Evolutionary conservation across 2,888 invertebrate genomes (phyloP).

Genomic region (Trichacis sp.): DNA sequence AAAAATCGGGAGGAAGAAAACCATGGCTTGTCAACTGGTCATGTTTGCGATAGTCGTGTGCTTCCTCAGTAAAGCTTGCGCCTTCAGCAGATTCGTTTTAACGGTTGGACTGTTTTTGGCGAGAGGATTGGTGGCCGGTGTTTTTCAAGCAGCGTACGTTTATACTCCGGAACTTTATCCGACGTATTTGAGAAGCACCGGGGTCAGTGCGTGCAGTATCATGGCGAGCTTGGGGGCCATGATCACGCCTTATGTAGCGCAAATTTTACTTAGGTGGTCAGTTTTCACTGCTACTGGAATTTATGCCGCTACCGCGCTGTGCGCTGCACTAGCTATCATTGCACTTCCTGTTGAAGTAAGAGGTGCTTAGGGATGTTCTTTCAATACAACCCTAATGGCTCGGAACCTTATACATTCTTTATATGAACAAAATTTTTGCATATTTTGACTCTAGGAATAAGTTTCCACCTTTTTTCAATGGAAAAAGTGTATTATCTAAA

Average conservation of each 20-base stretch:
- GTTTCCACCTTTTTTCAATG: too few relatives aligned
- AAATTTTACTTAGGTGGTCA: constrained; percentile 84
- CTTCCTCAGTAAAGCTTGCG: constrained; percentile 78
- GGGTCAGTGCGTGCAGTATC: constrained; percentile 92
- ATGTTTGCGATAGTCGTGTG: constrained; percentile 83
- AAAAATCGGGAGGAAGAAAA: constrained; percentile 88
- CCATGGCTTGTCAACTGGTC: constrained; percentile 93
- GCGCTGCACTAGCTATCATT: constrained; percentile 83
- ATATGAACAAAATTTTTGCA: too few relatives aligned
- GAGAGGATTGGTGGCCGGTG: constrained; percentile 91
- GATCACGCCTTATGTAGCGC: constrained; percentile 93
- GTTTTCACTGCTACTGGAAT: constrained; percentile 80
- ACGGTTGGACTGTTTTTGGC: constrained; percentile 89
- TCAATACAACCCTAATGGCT: too few relatives aligned
- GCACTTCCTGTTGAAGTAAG: constrained; percentile 88
- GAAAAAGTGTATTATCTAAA: too few relatives aligned
- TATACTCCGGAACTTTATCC: constrained; percentile 97
- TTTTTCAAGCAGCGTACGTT: constrained; percentile 95
- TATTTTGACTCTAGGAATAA: too few relatives aligned
- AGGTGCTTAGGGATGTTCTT: constrained; percentile 66
- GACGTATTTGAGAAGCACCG: constrained; percentile 87
- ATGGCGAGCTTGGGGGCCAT: constrained; percentile 93
- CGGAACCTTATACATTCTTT: not conserved
- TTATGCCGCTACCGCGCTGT: constrained; percentile 81
- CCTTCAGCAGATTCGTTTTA: constrained; percentile 78